Base-by-base conservation (phyloP, 2,113 vertebrate species). In the Bufo gargarizans region DNA sequence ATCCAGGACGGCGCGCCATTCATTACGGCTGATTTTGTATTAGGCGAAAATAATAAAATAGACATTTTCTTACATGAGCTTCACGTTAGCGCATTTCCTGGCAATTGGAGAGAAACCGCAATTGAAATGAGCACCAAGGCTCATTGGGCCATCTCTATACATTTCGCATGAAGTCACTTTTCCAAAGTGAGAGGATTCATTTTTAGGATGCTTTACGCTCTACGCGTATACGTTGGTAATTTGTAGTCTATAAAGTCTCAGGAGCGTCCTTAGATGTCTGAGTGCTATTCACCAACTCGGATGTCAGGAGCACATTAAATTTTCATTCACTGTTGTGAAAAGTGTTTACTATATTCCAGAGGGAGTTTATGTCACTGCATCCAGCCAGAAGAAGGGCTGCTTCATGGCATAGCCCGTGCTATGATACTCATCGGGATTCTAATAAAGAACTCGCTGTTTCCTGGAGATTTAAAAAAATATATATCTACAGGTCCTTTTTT, bases 261-360 rank as follows among this genome's bases (percentile, higher is more conserved):
- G 71, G 74, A 79, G 76, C 47, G 14, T 86, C 61, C 76, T 86
- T 86, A 77, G 69, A 58, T 65, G 45, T 67, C 85, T 78, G 47
- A 55, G 58, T 86, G 85, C 49, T 78, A 82, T 88, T 55, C 59
- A 53, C 71, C 71, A 77, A 17, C 81, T 84, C 71, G 49, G 17
- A 88, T 84, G 81, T 77, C 58, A 84, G 17, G 22, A 83, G 72
- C 53, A 77, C 87, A 84, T 89, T 84, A 84, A 78, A 84, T 78
- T 89, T 84, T 89, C 72, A 89, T 89, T 82, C 65, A 56, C 47
- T 84, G 72, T 77, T 83, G 58, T 84, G 81, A 78, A 58, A 89
- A 69, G 58, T 84, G 84, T 78, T 89, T 89, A 84, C 82, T 84
- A 67, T 84, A 69, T 89, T 88, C 86, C 86, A 74, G 63, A 45